Evolutionary conservation across 2,797 vertebrate species (phyloP).

Genomic region (Oreonectes daqikongensis): DNA sequence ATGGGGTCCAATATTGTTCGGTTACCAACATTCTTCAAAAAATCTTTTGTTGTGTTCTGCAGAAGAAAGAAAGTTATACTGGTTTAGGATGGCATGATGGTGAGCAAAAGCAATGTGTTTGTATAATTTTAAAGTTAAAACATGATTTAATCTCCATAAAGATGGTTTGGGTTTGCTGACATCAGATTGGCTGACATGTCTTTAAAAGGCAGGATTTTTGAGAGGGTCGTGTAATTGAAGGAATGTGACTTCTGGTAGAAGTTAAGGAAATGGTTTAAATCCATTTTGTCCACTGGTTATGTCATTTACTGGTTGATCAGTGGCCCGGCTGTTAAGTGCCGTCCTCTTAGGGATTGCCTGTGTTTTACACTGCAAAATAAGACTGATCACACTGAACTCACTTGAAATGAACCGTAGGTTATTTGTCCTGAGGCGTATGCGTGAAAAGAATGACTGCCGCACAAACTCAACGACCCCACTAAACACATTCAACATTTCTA

Average conservation of each 20-base stretch:
- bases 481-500: constrained; percentile 42
- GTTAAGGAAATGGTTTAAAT: background rate
- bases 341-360: constrained; percentile 43
- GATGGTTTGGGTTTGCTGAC: background rate
- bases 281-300: constrained; percentile 38
- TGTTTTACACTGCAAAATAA: constrained; percentile 47
- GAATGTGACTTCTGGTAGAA: background rate
- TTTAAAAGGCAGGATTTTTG: background rate
- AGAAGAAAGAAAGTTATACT: too few species aligned
- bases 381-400: constrained; percentile 53
- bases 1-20: too few species aligned
- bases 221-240: background rate
- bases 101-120: too few species aligned
- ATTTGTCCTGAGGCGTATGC: constrained; percentile 40
- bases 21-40: too few species aligned
- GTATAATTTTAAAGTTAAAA: background rate
- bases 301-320: constrained; percentile 56
- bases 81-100: too few species aligned
- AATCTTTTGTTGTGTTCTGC: too few species aligned
- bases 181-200: background rate
- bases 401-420: constrained; percentile 48
- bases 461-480: background rate
- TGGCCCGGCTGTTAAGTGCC: constrained; percentile 33
- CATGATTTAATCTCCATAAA: too few species aligned
- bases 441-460: constrained; percentile 49